Base-by-base conservation (phyloP, 1,140 invertebrate species). In the Belonocnema kinseyi region DNA sequence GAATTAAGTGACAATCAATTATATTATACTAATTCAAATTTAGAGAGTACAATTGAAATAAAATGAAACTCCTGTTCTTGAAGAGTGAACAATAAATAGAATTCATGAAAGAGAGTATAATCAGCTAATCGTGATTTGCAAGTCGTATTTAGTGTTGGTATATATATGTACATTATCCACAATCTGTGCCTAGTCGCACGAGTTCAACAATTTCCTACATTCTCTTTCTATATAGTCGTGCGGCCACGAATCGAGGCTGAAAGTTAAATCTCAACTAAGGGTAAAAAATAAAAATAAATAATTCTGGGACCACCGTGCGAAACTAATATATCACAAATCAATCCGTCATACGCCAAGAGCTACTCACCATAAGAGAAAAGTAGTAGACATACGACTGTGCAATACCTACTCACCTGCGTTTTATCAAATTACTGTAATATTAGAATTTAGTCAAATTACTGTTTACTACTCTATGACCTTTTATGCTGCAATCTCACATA, bases 201-300 rank as follows among this genome's bases (percentile, higher is more conserved):
- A 66, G 61, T 66, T 46, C 21, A 46, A 66, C 61, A 66, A 40
- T 66, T 66, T 66, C 61, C 61, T 66, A 66, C 61, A 66, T 66
- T 66, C 61, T 66, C 61, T 66, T 66, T 66, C n/a, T n/a, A 46
- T 46, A 46, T 46, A 66, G 61, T 66, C 61, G 33, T 66, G 61
- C 61, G 61, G 61, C 26, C 61, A 66, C 61, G 61, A 66, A 66
- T 66, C 61, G 61, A 66, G 46, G 61, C 46, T 66, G 61, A 66
- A 66, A 66, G 61, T 66, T 66, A 66, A 66, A 66, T 66, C 61
- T 26, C 14, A 66, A n/a, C 61, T 40, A 14, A 66, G 61, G 46
- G 46, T 66, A 40, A 11, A 66, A 66, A 66, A 66, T 66, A 11
- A 66, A 66, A 66, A 66, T 66, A 40, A 66, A 66, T 66, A 66